Evolutionary conservation across 2,113 vertebrate species (phyloP).

Genomic region (Cebus imitator): DNA sequence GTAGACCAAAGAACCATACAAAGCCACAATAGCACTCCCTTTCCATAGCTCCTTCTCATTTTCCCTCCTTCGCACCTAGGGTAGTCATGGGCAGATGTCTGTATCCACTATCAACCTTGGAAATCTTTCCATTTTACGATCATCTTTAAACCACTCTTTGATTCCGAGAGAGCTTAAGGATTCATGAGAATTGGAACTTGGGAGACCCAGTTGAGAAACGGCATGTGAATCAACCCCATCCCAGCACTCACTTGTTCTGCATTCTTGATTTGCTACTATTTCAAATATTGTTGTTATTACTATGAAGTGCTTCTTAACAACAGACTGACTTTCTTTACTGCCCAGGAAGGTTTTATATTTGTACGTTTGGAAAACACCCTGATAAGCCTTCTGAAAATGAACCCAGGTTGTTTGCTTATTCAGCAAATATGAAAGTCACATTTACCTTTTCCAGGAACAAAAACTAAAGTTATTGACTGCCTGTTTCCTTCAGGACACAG

Average conservation of each 20-base stretch:
- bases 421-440: neutral
- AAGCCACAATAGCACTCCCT: neutral
- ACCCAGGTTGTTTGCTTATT: neutral
- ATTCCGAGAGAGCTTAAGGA: neutral
- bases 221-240: neutral
- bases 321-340: neutral
- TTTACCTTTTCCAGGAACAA: neutral
- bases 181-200: neutral
- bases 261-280: neutral
- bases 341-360: neutral
- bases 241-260: neutral
- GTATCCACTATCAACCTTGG: neutral
- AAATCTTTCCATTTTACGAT: neutral
- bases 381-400: neutral
- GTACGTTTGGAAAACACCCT: neutral
- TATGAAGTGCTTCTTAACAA: neutral
- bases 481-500: neutral
- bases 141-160: neutral
- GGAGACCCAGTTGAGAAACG: neutral
- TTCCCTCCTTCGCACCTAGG: neutral
- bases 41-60: neutral
- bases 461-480: neutral
- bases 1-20: accelerated
- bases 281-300: neutral
- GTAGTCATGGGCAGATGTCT: too few species aligned